Base-by-base conservation (phyloP, 2,888 invertebrate genomes). In the Acanthosepion pharaonis region DNA sequence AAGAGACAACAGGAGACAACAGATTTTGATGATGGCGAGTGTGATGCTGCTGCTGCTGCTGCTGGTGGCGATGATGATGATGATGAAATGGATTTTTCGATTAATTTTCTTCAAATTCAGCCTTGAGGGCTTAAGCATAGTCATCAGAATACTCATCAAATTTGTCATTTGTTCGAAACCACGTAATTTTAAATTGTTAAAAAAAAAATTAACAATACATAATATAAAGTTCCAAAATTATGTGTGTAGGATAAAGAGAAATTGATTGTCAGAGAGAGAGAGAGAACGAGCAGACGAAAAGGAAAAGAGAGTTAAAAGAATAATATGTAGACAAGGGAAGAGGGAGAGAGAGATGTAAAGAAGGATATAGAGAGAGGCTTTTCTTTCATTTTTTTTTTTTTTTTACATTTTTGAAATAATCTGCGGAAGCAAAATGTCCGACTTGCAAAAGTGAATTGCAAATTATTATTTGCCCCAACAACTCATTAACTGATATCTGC, bases 1-100 rank as follows among this genome's bases (percentile, higher is more conserved):
- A 59, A 78, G n/a, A 78, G 78, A 78, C 15, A 78, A 11, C 18
- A n/a, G 78, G 9, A n/a, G n/a, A 78, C n/a, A n/a, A n/a, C 3
- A n/a, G n/a, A 78, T 78, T 78, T n/a, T 15, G 15, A n/a, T 78
- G n/a, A 78, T 78, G 78, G 15, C 2, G 78, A 11, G 11, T n/a
- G n/a, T 15, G 33, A 33, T 33, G 33, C 33, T 33, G 33, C 33
- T 33, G 33, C 33, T 33, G 33, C 33, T 33, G 33, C 33, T 33
- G 33, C 33, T 33, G 33, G 33, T 33, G 33, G 33, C 33, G 1
- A 33, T 33, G 78, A n/a, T 78, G 9, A 78, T 9, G 78, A 78
- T 78, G 78, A 78, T 78, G n/a, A 78, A n/a, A n/a, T 78, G 78
- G 78, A 78, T 78, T 78, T 78, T 78, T 78, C 78, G 78, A 78